phyloP scores from a whole-genome alignment of 2,888 invertebrate genomes.

The Eucera pruinosa region DNA sequence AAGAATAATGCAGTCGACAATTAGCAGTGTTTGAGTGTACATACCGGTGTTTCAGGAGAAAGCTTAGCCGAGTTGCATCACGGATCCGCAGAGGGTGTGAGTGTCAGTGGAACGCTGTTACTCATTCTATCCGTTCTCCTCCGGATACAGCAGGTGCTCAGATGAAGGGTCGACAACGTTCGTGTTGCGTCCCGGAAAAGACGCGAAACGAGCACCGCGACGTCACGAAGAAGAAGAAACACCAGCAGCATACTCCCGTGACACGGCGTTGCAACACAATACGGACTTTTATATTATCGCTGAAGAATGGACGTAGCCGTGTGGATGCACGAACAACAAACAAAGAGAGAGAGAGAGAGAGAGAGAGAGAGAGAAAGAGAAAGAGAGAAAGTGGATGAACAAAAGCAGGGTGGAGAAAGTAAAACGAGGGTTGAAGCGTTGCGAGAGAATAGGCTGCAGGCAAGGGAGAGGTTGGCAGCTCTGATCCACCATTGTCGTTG shows the following conservation, averaged over 20 bases:
- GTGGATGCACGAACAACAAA: conserved; percentile 14
- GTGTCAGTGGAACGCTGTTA: conserved; percentile 57
- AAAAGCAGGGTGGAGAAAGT: neutral
- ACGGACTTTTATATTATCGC: conserved; percentile 63
- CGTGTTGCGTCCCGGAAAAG: conserved; percentile 41
- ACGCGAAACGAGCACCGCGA: conserved; percentile 28
- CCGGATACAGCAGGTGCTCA: conserved; percentile 75
- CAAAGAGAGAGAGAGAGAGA: neutral
- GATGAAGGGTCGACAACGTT: conserved; percentile 77
- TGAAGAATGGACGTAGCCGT: conserved; percentile 32
- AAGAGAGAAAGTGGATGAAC: neutral
- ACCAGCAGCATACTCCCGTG: conserved; percentile 17
- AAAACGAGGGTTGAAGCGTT: conserved; percentile 16
- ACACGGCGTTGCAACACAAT: conserved; percentile 38
- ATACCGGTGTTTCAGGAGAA: conserved; percentile 85
- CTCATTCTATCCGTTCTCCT: conserved; percentile 72
- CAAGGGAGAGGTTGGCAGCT: conserved; percentile 50
- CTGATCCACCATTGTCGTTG: conserved; percentile 47
- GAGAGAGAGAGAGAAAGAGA: neutral
- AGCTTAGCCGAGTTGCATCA: conserved; percentile 87
- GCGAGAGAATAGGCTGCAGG: conserved; percentile 12
- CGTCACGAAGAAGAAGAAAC: no score
- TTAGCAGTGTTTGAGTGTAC: conserved; percentile 70
- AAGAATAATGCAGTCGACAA: neutral
- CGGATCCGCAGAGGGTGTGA: conserved; percentile 76